phyloP scores from a whole-genome alignment of 2,888 invertebrate species.

The Odontocerum albicorne region DNA sequence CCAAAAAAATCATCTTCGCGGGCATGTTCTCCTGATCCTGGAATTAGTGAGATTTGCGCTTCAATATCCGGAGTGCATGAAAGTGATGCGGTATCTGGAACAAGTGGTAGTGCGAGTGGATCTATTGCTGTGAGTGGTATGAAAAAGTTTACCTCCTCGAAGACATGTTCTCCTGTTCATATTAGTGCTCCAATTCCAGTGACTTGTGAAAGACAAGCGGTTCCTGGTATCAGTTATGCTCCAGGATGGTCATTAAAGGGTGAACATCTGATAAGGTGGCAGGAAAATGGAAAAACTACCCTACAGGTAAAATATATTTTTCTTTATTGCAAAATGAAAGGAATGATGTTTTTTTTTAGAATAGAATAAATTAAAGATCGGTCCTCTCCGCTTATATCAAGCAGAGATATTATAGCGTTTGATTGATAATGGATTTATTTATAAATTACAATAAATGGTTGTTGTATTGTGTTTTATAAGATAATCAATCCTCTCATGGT shows the following conservation, averaged over 20 bases:
- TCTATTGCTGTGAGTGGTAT: slow-evolving; percentile 1
- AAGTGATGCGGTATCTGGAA: slow-evolving; percentile 7
- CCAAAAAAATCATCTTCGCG: slow-evolving; percentile 20
- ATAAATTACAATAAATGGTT: too few species aligned
- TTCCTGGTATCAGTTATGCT: slow-evolving; percentile 60
- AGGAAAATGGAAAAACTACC: slow-evolving; percentile 60
- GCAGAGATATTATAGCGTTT: too few species aligned
- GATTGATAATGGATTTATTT: too few species aligned
- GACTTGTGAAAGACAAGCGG: slow-evolving; percentile 38
- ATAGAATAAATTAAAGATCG: too few species aligned
- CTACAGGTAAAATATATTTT: slow-evolving; percentile 56
- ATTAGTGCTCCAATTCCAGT: slow-evolving; percentile 8
- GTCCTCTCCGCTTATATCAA: too few species aligned
- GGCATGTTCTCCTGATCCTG: slow-evolving; percentile 4
- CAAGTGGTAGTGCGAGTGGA: slow-evolving; percentile 42
- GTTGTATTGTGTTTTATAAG: too few species aligned
- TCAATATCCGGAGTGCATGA: neutral
- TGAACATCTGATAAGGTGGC: slow-evolving; percentile 64
- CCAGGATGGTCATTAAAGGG: slow-evolving; percentile 64
- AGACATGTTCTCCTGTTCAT: slow-evolving; percentile 4
- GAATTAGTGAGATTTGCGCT: too few species aligned
- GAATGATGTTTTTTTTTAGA: too few species aligned
- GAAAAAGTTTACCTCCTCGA: slow-evolving; percentile 20
- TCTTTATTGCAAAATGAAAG: too few species aligned
- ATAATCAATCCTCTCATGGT: too few species aligned